phyloP scores from a whole-genome alignment of 64 coral and sea anemone genomes.

The Montipora sp. region DNA sequence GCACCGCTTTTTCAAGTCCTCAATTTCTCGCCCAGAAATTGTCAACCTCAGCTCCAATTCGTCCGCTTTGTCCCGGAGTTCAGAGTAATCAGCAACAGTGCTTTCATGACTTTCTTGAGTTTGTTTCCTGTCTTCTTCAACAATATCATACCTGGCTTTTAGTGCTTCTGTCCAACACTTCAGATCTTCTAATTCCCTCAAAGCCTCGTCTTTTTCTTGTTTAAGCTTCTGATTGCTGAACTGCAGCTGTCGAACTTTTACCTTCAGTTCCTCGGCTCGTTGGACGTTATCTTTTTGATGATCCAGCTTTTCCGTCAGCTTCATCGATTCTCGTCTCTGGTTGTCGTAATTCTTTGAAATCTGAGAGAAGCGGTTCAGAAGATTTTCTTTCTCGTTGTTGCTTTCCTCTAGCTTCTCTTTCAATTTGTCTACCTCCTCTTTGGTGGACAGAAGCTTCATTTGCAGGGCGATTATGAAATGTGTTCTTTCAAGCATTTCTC shows the following conservation, averaged over 20 bases:
- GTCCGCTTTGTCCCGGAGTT: conserved; percentile 53
- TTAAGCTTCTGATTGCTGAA: conserved; percentile 76
- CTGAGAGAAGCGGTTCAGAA: conserved; percentile 66
- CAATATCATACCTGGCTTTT: conserved; percentile 68
- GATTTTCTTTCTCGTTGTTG: conserved; percentile 37
- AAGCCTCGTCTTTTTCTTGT: conserved; percentile 62
- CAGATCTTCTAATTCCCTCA: conserved; percentile 46
- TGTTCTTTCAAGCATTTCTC: conserved; percentile 82
- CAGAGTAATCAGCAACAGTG: conserved; percentile 54
- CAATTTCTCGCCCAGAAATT: conserved; percentile 26
- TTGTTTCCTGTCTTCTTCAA: conserved; percentile 63
- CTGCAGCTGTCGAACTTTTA: conserved; percentile 76
- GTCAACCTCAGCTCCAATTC: conserved; percentile 59
- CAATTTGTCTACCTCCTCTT: conserved; percentile 79
- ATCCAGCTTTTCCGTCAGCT: conserved; percentile 76
- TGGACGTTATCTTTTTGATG: conserved; percentile 90
- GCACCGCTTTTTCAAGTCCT: conserved; percentile 40
- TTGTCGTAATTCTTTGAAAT: conserved; percentile 83
- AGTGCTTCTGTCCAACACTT: conserved; percentile 63
- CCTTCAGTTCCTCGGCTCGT: conserved; percentile 65
- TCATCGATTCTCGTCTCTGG: conserved; percentile 91
- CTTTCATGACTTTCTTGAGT: conserved; percentile 60
- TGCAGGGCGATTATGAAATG: conserved; percentile 92
- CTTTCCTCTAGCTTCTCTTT: conserved; percentile 68
- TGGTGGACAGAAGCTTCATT: conserved; percentile 78